Evolutionary conservation across 2,113 vertebrate genomes (phyloP).

Genomic region (Ceratotherium simum): DNA sequence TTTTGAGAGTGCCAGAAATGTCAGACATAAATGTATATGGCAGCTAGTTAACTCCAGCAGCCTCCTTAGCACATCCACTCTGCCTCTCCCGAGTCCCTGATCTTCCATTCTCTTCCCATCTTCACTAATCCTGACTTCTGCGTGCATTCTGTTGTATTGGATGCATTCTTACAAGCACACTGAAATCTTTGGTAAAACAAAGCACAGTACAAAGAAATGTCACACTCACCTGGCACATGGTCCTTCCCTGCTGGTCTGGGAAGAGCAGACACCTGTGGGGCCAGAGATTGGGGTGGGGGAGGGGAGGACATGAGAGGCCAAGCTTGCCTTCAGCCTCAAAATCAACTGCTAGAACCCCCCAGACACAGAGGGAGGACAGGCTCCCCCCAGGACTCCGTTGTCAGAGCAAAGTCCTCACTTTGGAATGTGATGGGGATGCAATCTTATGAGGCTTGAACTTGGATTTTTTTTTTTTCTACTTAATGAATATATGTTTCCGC

Average conservation of each 20-base stretch:
- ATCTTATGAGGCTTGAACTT: not conserved
- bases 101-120: no score
- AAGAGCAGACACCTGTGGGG: constrained; percentile 30
- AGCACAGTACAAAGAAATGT: not conserved
- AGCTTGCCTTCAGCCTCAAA: not conserved
- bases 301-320: not conserved
- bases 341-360: no score
- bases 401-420: not conserved
- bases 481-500: not conserved
- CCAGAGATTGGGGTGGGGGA: not conserved
- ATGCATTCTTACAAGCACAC: not conserved
- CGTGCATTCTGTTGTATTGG: not conserved
- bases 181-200: not conserved
- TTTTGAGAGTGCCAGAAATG: not conserved
- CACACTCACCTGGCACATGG: constrained; percentile 41
- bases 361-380: not conserved
- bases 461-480: not conserved
- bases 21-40: not conserved
- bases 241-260: not conserved
- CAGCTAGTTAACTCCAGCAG: no score
- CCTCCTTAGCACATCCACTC: rapidly evolving
- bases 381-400: not conserved
- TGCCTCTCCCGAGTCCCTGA: no score
- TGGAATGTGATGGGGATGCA: not conserved
- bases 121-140: not conserved